Percentiles rank a stretch among this genome's conserved stretches.
Evolutionary conservation across 2,113 vertebrate species (phyloP).

Genomic region (Phrynosoma blainvillii): DNA sequence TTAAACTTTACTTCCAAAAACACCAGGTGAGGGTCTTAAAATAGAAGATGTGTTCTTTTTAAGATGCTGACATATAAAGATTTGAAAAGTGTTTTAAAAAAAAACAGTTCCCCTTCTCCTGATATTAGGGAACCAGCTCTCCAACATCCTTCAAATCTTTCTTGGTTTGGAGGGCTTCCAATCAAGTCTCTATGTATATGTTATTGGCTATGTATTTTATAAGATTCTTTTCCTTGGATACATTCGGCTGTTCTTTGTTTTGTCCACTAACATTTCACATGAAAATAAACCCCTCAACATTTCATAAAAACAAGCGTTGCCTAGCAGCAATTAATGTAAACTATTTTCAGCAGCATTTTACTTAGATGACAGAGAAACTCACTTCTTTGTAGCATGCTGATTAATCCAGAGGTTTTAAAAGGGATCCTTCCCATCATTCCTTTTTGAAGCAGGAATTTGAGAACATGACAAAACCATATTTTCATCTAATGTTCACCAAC

Average conservation of each 20-base stretch:
- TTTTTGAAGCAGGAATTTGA: not conserved
- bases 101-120: no score
- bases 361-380: not conserved
- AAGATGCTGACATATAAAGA: not conserved
- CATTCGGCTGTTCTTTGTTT: conserved; percentile 3
- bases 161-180: conserved; percentile 6
- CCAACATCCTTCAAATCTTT: not conserved
- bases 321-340: conserved; percentile 21
- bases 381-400: not conserved
- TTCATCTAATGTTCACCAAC: not conserved
- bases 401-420: conserved; percentile 3
- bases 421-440: not conserved
- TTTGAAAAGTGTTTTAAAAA: not conserved
- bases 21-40: not conserved
- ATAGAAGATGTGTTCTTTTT: not conserved
- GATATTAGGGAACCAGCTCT: not conserved
- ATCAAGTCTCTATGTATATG: not conserved
- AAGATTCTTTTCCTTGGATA: conserved; percentile 20
- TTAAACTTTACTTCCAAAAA: not conserved
- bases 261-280: not conserved
- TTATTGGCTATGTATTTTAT: conserved; percentile 1
- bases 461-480: not conserved
- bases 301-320: conserved; percentile 4
- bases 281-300: conserved; percentile 26
- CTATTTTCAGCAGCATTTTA: conserved; percentile 1